These are phyloP conservation scores for Protobothrops flavoviridis DNA, from an alignment of 2,113 vertebrate genomes.

Conservation along the genomic window DNA sequence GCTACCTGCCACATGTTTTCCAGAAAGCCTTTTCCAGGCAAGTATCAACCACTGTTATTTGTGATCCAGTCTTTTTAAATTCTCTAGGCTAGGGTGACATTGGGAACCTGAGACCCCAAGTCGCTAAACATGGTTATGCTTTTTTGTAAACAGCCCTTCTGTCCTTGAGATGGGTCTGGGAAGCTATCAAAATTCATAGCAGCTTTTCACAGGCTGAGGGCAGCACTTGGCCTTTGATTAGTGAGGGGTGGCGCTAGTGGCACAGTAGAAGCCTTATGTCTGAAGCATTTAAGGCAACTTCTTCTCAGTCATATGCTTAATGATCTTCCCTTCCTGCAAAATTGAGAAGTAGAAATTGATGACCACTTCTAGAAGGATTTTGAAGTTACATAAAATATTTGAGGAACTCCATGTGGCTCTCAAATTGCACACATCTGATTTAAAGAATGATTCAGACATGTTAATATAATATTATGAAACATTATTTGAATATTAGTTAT, in stretches of 20 bases:
- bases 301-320: not conserved
- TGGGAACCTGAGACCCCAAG: not conserved
- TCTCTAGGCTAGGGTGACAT: constrained; percentile 38
- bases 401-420: not conserved
- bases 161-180: constrained; percentile 2
- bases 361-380: not conserved
- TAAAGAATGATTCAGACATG: not conserved
- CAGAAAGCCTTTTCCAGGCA: not conserved
- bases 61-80: constrained; percentile 29
- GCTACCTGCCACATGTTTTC: accelerated
- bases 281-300: not conserved
- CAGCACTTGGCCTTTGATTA: not conserved
- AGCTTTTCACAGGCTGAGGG: not conserved
- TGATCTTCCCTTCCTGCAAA: not conserved
- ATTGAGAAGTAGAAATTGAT: not conserved
- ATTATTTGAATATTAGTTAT: not conserved
- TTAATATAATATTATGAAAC: not conserved
- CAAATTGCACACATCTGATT: not conserved
- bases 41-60: not conserved
- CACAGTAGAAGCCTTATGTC: not conserved
- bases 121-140: not conserved
- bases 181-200: not conserved
- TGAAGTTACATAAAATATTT: not conserved
- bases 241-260: not conserved
- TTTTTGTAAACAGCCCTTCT: not conserved